Evolutionary conservation across 2,888 invertebrate genomes (phyloP).

Genomic region (Melinaea marsaeus): DNA sequence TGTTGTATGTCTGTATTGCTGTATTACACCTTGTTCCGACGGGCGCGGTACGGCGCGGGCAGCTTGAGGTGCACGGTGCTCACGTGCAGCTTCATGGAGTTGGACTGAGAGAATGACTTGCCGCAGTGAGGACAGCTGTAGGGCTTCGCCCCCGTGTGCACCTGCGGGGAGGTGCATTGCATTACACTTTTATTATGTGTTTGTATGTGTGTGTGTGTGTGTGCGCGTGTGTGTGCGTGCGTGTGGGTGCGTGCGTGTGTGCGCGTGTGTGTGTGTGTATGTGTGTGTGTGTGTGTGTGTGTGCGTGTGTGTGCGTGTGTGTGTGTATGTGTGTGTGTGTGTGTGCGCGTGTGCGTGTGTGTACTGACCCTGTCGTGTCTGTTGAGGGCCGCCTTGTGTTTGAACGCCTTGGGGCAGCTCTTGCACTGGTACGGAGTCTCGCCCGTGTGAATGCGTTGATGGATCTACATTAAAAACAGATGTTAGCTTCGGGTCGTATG

Average conservation of each 20-base stretch:
- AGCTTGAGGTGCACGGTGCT: constrained; percentile 55
- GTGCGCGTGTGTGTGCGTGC: no score
- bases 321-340: no score
- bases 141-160: constrained; percentile 60
- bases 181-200: no score
- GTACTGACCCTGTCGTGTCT: constrained; percentile 47
- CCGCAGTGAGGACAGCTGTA: constrained; percentile 56
- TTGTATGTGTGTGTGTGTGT: no score
- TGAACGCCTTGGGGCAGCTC: constrained; percentile 40
- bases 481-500: neutral
- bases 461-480: constrained; percentile 33
- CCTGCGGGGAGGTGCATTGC: constrained; percentile 40
- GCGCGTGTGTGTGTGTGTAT: no score
- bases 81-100: constrained; percentile 62
- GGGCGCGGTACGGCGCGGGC: constrained; percentile 51
- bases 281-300: no score
- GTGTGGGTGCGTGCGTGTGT: no score
- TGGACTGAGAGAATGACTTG: constrained; percentile 62
- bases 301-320: no score
- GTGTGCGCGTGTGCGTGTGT: neutral
- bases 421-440: constrained; percentile 40
- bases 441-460: constrained; percentile 40
- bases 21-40: constrained; percentile 19
- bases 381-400: constrained; percentile 35
- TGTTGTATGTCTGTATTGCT: constrained; percentile 2